phyloP scores from a whole-genome alignment of 2,888 invertebrate genomes.

The Apamea anceps region DNA sequence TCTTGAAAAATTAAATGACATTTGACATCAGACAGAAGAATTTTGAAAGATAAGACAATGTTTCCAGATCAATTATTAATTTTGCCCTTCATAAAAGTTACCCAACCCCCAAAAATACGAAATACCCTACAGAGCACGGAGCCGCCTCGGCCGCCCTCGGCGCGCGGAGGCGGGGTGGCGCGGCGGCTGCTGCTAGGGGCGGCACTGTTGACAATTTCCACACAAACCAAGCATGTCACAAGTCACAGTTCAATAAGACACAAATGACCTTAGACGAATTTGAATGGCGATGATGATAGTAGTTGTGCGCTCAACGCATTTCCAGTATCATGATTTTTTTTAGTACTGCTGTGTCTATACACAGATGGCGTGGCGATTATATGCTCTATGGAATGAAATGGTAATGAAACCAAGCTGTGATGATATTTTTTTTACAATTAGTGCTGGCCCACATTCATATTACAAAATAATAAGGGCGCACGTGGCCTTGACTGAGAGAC shows the following conservation, averaged over 20 bases:
- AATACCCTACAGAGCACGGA: not conserved
- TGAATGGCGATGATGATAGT: not conserved
- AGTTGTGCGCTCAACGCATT: not conserved
- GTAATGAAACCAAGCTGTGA: not conserved
- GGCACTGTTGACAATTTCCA: not conserved
- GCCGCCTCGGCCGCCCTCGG: not conserved
- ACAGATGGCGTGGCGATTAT: not conserved
- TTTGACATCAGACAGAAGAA: constrained; percentile 23
- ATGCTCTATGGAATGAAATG: not conserved
- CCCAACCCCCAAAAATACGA: not conserved
- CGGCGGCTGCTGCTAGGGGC: not conserved
- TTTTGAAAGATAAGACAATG: constrained; percentile 47
- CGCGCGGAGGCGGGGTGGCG: too few relatives aligned
- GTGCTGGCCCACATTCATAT: not conserved
- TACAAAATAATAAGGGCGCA: not conserved
- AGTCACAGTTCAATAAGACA: too few relatives aligned
- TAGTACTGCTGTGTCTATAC: not conserved
- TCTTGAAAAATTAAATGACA: constrained; percentile 81
- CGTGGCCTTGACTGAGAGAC: not conserved
- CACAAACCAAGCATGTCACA: not conserved
- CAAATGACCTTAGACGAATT: not conserved
- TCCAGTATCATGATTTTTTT: not conserved
- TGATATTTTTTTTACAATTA: not conserved
- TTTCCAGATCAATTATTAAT: constrained; percentile 17
- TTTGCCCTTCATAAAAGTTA: not conserved